Conservation (phyloP, 2,888 invertebrate species). For the Cheilosia pagana region DNA sequence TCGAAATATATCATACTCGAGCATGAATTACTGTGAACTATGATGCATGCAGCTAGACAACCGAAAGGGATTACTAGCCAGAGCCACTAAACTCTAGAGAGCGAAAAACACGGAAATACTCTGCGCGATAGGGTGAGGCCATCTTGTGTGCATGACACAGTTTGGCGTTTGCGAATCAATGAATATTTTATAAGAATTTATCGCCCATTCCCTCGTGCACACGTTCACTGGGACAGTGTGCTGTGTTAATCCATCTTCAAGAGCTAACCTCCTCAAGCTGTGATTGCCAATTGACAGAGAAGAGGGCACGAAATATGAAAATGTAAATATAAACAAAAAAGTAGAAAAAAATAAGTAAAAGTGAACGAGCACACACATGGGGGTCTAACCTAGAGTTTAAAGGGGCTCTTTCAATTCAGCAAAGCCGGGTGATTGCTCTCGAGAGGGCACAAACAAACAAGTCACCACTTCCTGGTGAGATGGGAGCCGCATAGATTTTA, state of each 20-base stretch:
- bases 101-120: conserved; percentile 63
- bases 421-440: conserved; percentile 25
- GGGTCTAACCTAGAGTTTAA: conserved; percentile 1
- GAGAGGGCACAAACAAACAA: conserved; percentile 20
- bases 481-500: too few relatives aligned
- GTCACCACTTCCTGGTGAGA: conserved; percentile 49
- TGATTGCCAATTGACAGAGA: conserved; percentile 43
- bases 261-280: conserved; percentile 34
- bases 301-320: neutral
- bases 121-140: conserved; percentile 29
- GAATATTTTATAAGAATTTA: conserved; percentile 76
- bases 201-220: conserved; percentile 23
- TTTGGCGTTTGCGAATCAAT: conserved; percentile 75
- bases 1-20: conserved; percentile 25
- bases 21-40: conserved; percentile 49
- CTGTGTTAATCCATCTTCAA: conserved; percentile 42
- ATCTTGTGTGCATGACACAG: conserved; percentile 24
- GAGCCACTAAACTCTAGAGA: conserved; percentile 13
- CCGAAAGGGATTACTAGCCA: conserved; percentile 41
- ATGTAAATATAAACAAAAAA: neutral
- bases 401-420: conserved; percentile 19
- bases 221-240: conserved; percentile 56
- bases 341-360: conserved; percentile 39
- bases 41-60: conserved; percentile 17
- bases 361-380: conserved; percentile 39